Conservation (phyloP, 1,140 invertebrate genomes). For the Bombus pyrosoma region DNA sequence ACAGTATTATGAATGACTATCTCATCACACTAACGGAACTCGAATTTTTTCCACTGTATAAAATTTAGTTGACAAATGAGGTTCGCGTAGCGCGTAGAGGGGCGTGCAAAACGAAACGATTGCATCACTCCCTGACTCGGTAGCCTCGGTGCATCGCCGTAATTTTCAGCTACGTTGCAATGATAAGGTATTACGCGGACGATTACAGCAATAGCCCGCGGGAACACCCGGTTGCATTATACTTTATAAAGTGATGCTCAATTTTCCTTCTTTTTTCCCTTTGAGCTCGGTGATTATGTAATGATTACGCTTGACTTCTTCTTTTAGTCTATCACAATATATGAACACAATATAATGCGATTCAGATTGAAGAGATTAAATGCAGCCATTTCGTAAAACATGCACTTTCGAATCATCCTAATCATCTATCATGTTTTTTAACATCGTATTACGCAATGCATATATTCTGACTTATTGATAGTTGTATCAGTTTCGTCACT, state of each 20-base stretch:
- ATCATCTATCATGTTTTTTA: neutral
- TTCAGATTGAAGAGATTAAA: neutral
- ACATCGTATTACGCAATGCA: no score
- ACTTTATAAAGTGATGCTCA: slow-evolving; percentile 30
- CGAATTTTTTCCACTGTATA: neutral
- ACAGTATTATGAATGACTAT: no score
- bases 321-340: no score
- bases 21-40: neutral
- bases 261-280: neutral
- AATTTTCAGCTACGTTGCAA: slow-evolving; percentile 59
- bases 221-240: slow-evolving; percentile 11
- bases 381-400: no score
- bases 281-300: neutral
- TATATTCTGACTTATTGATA: no score
- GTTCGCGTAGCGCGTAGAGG: slow-evolving; percentile 6
- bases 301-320: neutral
- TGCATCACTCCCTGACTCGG: slow-evolving; percentile 56
- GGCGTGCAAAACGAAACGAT: slow-evolving; percentile 43
- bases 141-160: slow-evolving; percentile 26
- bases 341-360: neutral
- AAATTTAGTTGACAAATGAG: slow-evolving; percentile 5
- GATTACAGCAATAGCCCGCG: slow-evolving; percentile 49
- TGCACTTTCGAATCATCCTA: no score
- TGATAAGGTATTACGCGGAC: slow-evolving; percentile 55
- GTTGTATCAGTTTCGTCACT: no score